Percentiles rank a stretch among this genome's conserved stretches.
These are phyloP conservation scores for Lycophotia porphyrea DNA, from an alignment of 2,888 invertebrate genomes.

Conservation along the genomic window DNA sequence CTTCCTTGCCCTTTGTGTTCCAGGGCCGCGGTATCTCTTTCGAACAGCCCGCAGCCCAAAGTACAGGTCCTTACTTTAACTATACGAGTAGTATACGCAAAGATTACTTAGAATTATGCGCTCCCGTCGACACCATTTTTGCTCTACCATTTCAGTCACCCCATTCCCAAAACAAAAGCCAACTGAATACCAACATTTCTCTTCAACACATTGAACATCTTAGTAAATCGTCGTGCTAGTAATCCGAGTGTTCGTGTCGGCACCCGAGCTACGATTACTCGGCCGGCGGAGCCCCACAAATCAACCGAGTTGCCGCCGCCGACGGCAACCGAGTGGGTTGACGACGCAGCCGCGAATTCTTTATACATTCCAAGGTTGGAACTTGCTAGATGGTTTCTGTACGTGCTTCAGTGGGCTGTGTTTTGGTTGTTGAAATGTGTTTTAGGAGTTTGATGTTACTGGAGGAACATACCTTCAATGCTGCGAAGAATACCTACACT, in stretches of 20 bases:
- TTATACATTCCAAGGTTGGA: conserved; percentile 69
- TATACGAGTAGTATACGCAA: not conserved
- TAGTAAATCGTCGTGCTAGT: conserved; percentile 55
- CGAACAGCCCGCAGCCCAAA: no score
- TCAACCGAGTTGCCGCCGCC: conserved; percentile 71
- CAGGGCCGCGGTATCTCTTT: no score
- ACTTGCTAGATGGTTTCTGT: conserved; percentile 70
- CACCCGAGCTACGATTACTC: conserved; percentile 68
- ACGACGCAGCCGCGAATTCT: conserved; percentile 69
- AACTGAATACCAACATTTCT: conserved; percentile 19
- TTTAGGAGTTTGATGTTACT: not conserved
- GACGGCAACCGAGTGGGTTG: conserved; percentile 63
- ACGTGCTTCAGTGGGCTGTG: conserved; percentile 65
- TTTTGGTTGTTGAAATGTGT: conserved; percentile 25
- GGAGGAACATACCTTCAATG: not conserved
- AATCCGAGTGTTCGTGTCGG: conserved; percentile 71
- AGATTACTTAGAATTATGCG: not conserved
- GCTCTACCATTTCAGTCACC: not conserved
- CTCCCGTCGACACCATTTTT: not conserved
- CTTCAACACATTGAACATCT: conserved; percentile 46
- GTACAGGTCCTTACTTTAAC: not conserved
- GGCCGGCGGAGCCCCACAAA: conserved; percentile 74
- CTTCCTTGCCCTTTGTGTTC: no score
- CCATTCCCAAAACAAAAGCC: conserved; percentile 10
- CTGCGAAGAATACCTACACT: not conserved